Conservation (phyloP, 1,140 invertebrate genomes). For the Ylistrum balloti region DNA sequence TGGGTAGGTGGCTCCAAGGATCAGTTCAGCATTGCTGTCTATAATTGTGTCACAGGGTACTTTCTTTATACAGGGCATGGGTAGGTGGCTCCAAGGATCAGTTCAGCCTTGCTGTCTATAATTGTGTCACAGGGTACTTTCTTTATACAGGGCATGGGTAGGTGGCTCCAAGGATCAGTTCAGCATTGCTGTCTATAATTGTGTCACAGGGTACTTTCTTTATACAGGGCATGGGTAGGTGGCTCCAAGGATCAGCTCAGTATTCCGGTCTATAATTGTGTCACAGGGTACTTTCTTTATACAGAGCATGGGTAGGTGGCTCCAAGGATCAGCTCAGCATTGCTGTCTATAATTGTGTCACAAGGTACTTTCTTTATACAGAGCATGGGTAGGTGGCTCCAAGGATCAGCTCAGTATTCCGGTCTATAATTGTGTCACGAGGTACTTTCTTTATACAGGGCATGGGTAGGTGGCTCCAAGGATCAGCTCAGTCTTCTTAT, state of each 20-base stretch:
- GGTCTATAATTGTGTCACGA: not conserved
- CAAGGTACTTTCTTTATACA: not conserved
- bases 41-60: not conserved
- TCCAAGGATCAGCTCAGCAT: not conserved
- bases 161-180: no score
- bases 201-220: not conserved
- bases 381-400: not conserved
- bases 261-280: not conserved
- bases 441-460: not conserved
- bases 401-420: not conserved
- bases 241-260: not conserved
- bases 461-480: no score
- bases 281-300: not conserved
- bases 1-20: no score
- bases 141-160: no score
- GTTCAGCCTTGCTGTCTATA: not conserved
- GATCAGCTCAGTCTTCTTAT: not conserved
- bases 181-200: not conserved
- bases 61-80: not conserved
- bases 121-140: not conserved
- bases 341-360: not conserved
- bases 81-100: not conserved
- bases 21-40: not conserved
- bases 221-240: no score
- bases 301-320: no score